These are phyloP conservation scores for Laothoe populi DNA, from an alignment of 2,888 invertebrate species.

Conservation along the genomic window DNA sequence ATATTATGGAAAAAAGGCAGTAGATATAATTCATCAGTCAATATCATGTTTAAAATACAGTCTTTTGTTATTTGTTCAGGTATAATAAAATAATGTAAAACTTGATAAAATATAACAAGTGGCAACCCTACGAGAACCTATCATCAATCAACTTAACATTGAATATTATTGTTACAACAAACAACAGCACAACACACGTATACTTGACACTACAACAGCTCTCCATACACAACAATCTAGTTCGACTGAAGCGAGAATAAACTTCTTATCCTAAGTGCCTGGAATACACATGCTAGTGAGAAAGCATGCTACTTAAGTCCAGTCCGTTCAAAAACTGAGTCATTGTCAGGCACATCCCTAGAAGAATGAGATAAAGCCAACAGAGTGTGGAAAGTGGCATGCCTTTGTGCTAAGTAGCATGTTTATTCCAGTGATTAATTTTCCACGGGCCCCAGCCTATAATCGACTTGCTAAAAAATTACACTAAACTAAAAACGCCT, in stretches of 20 bases:
- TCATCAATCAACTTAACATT: background rate
- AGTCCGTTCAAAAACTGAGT: too few species aligned
- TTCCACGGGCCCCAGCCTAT: conserved; percentile 75
- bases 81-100: too few species aligned
- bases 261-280: conserved; percentile 13
- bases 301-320: background rate
- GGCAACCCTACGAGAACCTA: background rate
- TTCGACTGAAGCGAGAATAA: background rate
- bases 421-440: conserved; percentile 24
- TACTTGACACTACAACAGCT: background rate
- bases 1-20: too few species aligned
- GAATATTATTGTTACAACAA: background rate
- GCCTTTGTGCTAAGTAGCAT: background rate
- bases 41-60: too few species aligned
- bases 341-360: too few species aligned
- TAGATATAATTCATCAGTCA: too few species aligned
- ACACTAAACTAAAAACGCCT: conserved; percentile 37
- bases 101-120: background rate
- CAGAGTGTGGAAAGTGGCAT: too few species aligned
- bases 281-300: background rate
- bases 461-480: conserved; percentile 30
- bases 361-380: too few species aligned
- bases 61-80: too few species aligned
- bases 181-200: background rate
- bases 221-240: background rate